phyloP scores from a whole-genome alignment of 2,888 invertebrate species.

The Tiphia femorata region DNA sequence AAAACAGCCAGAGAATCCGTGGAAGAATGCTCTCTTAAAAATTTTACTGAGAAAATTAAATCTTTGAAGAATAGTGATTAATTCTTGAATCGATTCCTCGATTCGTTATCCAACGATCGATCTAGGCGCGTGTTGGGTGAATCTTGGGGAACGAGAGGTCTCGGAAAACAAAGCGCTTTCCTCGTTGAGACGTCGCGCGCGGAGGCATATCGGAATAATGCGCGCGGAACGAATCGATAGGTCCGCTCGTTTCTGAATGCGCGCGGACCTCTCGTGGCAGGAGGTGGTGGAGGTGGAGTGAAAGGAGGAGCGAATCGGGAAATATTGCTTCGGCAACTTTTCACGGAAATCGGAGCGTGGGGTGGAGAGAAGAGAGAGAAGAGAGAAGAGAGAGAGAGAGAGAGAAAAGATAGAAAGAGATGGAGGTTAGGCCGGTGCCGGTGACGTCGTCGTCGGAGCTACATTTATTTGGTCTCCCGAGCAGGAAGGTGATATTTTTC shows the following conservation, averaged over 20 bases:
- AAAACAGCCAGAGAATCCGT: too few species aligned
- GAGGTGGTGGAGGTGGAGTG: constrained; percentile 1
- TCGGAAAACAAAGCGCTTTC: background rate
- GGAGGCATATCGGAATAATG: constrained; percentile 42
- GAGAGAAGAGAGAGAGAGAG: constrained; percentile 18
- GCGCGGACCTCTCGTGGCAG: constrained; percentile 2
- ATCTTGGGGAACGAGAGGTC: background rate
- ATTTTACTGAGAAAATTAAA: too few species aligned
- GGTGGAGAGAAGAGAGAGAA: constrained; percentile 8
- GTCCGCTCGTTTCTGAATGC: too few species aligned
- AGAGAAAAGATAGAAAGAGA: constrained; percentile 20
- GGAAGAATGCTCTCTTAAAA: too few species aligned
- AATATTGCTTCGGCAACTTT: constrained; percentile 23
- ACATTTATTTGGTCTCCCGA: constrained; percentile 42
- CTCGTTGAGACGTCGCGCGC: background rate
- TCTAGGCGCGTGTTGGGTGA: too few species aligned
- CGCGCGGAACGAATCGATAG: constrained; percentile 46
- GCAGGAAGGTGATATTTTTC: constrained; percentile 49
- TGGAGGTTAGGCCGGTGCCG: constrained; percentile 18
- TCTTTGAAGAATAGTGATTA: too few species aligned
- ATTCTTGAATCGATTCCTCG: too few species aligned
- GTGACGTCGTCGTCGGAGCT: constrained; percentile 20
- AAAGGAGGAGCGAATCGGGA: constrained; percentile 11
- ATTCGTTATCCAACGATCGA: too few species aligned
- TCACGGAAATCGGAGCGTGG: constrained; percentile 11